Evolutionary conservation across 1,140 invertebrate genomes (phyloP).

Genomic region (Zaprionus ghesquierei): DNA sequence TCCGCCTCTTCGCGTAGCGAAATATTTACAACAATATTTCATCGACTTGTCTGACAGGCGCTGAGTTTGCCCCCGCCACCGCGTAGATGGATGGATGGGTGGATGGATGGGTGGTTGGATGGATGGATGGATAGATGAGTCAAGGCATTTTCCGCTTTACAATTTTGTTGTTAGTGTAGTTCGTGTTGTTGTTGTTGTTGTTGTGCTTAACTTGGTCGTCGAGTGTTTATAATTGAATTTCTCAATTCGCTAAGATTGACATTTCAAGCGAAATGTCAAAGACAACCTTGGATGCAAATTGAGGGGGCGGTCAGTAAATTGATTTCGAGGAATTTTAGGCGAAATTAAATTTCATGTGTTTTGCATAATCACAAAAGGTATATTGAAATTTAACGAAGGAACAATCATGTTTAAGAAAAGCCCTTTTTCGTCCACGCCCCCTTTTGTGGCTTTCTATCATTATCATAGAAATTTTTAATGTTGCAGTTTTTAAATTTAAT

Average conservation of each 20-base stretch:
- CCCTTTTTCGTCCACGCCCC: too few relatives aligned
- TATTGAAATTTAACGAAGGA: too few relatives aligned
- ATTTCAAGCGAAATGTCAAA: slow-evolving; percentile 34
- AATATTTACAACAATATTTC: slow-evolving; percentile 42
- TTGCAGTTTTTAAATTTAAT: too few relatives aligned
- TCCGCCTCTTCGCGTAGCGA: neutral
- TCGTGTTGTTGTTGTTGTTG: slow-evolving; percentile 10
- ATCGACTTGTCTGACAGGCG: slow-evolving; percentile 48
- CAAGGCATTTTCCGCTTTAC: slow-evolving; percentile 11
- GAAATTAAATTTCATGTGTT: neutral
- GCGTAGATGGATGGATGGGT: neutral
- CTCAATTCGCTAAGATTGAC: slow-evolving; percentile 36
- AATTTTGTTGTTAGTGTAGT: neutral
- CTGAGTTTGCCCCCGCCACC: neutral
- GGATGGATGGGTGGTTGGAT: neutral
- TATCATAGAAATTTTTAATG: too few relatives aligned
- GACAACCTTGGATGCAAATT: neutral
- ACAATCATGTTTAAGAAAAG: too few relatives aligned
- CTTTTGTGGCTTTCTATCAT: too few relatives aligned
- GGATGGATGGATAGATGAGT: slow-evolving; percentile 11
- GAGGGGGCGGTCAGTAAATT: slow-evolving; percentile 10
- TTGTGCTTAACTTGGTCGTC: neutral
- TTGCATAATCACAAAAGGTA: too few relatives aligned
- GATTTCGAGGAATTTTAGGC: slow-evolving; percentile 31
- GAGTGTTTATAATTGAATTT: slow-evolving; percentile 41